Percentiles rank a stretch among this genome's conserved stretches.
phyloP scores from a whole-genome alignment of 2,113 vertebrate genomes.

The Gadus chalcogrammus region DNA sequence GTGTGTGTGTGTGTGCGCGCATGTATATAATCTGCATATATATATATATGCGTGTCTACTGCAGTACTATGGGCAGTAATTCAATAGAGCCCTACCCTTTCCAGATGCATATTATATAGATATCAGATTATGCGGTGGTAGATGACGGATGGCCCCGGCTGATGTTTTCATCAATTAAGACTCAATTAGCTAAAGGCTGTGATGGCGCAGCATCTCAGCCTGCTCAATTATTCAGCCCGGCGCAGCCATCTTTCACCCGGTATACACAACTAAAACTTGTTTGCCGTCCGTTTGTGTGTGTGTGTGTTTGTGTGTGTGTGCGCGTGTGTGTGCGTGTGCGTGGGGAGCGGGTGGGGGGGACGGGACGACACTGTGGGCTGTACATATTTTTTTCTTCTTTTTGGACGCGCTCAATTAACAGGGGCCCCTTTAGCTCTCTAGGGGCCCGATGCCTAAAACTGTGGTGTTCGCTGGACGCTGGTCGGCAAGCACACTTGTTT shows the following conservation, averaged over 20 bases:
- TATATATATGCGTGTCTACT: slow-evolving; percentile 26
- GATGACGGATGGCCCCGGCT: slow-evolving; percentile 49
- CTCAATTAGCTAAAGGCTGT: slow-evolving; percentile 53
- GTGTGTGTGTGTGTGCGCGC: no score
- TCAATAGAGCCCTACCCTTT: slow-evolving; percentile 58
- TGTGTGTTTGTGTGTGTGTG: not conserved
- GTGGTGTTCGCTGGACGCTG: no score
- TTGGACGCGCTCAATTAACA: no score
- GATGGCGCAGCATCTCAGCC: slow-evolving; percentile 23
- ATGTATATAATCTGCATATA: no score
- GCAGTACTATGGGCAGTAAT: slow-evolving; percentile 29
- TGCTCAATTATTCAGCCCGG: slow-evolving; percentile 31
- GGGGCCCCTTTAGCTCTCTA: no score
- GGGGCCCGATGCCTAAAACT: no score
- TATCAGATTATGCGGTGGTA: slow-evolving; percentile 50
- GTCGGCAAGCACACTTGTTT: no score
- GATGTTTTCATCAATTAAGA: slow-evolving; percentile 59
- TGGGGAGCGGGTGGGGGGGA: no score
- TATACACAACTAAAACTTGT: slow-evolving; percentile 9
- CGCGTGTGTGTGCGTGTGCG: no score
- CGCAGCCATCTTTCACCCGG: slow-evolving; percentile 21
- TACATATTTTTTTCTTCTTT: no score
- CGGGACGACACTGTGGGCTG: no score
- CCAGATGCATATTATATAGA: slow-evolving; percentile 43
- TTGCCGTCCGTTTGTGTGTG: not conserved